Conservation (phyloP, 1,140 invertebrate genomes). For the Dendroctonus ponderosae region DNA sequence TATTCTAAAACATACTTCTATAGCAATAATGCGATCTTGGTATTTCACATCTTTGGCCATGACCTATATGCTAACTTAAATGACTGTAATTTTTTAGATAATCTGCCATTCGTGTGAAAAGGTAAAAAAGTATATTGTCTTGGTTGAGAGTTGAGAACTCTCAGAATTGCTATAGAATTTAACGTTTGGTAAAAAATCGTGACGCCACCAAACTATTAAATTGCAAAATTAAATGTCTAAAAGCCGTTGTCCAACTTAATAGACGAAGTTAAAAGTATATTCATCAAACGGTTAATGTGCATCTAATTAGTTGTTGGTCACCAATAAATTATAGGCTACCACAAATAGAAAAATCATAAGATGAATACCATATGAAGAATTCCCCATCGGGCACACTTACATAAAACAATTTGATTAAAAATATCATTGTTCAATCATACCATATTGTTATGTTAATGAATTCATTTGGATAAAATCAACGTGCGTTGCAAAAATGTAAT, state of each 20-base stretch:
- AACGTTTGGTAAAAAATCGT: too few species aligned
- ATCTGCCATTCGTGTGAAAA: not conserved
- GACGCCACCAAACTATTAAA: too few species aligned
- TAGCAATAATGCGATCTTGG: not conserved
- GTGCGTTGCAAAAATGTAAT: slow-evolving; percentile 4
- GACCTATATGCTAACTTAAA: slow-evolving; percentile 14
- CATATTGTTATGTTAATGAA: slow-evolving; percentile 8
- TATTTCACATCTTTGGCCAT: slow-evolving; percentile 8
- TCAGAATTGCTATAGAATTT: too few species aligned
- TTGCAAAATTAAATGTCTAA: too few species aligned
- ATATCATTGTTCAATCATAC: not conserved
- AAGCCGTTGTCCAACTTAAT: too few species aligned
- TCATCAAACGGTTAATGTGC: too few species aligned
- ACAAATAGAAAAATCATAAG: not conserved
- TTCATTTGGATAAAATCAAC: not conserved
- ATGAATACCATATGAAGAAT: slow-evolving; percentile 2
- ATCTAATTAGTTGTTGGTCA: too few species aligned
- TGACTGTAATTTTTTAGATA: slow-evolving; percentile 21
- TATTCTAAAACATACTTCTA: not conserved
- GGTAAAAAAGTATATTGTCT: too few species aligned
- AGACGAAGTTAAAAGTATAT: too few species aligned
- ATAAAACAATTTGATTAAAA: slow-evolving; percentile 1
- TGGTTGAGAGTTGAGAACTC: too few species aligned
- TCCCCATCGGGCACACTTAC: not conserved
- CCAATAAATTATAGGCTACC: too few species aligned